Evolutionary conservation across 1,140 invertebrate species (phyloP).

Genomic region (Oedothorax gibbosus): DNA sequence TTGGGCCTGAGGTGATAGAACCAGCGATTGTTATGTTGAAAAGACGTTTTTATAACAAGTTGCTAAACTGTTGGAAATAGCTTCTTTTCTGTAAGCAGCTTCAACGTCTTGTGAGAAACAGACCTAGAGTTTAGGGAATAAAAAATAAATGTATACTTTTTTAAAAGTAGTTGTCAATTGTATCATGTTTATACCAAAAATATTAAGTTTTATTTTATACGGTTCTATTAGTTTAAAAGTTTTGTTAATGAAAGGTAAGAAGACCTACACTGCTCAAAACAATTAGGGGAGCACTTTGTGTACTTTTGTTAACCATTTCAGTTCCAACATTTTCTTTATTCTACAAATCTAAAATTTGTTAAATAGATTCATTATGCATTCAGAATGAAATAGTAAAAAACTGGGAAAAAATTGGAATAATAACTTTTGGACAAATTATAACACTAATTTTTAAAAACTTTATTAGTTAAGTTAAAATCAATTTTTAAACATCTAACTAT

Average conservation of each 20-base stretch:
- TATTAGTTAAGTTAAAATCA: no score
- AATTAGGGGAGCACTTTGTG: no score
- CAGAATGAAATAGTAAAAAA: neutral
- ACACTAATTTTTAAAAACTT: no score
- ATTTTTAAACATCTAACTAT: no score
- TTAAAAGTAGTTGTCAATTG: neutral
- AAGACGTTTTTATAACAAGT: no score
- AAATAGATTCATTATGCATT: no score
- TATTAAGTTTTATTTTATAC: neutral
- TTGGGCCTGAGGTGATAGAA: no score
- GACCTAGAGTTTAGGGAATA: neutral
- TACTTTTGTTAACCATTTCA: no score
- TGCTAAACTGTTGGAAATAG: neutral
- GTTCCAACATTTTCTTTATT: no score
- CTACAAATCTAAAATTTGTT: neutral
- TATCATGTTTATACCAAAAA: neutral
- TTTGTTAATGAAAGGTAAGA: neutral
- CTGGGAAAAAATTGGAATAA: neutral
- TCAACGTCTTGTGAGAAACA: constrained; percentile 47
- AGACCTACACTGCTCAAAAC: neutral
- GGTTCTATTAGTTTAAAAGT: neutral
- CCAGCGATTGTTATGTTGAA: no score
- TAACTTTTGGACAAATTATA: neutral
- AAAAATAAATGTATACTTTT: neutral
- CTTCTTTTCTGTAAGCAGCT: constrained; percentile 37